phyloP scores from a whole-genome alignment of 2,888 invertebrate species.

The Polyommatus iphigenia region DNA sequence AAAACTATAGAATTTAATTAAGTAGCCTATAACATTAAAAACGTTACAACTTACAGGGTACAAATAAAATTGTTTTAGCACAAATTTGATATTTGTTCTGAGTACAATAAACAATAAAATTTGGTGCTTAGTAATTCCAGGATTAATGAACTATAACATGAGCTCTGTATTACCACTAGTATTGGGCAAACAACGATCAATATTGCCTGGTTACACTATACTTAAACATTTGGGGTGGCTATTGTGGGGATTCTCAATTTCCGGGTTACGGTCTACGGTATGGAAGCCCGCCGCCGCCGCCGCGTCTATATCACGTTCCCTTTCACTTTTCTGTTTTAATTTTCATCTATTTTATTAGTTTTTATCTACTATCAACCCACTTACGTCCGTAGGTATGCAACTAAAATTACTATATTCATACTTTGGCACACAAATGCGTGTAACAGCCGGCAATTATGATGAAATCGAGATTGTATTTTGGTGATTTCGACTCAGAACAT shows the following conservation, averaged over 20 bases:
- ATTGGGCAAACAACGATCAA: conserved; percentile 51
- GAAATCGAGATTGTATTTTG: conserved; percentile 14
- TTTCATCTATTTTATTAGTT: conserved; percentile 29
- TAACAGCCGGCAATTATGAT: background rate
- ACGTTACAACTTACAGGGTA: too few species aligned
- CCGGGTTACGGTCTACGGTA: conserved; percentile 60
- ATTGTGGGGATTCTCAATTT: conserved; percentile 67
- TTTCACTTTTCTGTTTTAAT: conserved; percentile 31
- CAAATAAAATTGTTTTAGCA: too few species aligned
- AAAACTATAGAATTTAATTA: too few species aligned
- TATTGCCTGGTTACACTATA: conserved; percentile 71
- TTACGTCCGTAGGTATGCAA: background rate
- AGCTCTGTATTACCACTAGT: background rate
- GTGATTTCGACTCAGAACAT: too few species aligned
- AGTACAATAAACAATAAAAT: too few species aligned
- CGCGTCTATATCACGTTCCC: conserved; percentile 44
- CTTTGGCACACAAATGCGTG: conserved; percentile 14
- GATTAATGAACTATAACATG: background rate
- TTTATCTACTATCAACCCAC: conserved; percentile 26
- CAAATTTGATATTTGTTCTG: too few species aligned
- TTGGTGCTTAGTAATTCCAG: too few species aligned
- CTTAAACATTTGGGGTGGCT: conserved; percentile 54
- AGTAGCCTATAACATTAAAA: too few species aligned
- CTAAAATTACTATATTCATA: conserved; percentile 13
- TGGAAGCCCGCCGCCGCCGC: conserved; percentile 53